phyloP scores from a whole-genome alignment of 2,797 vertebrate genomes.

The Dermochelys coriacea region DNA sequence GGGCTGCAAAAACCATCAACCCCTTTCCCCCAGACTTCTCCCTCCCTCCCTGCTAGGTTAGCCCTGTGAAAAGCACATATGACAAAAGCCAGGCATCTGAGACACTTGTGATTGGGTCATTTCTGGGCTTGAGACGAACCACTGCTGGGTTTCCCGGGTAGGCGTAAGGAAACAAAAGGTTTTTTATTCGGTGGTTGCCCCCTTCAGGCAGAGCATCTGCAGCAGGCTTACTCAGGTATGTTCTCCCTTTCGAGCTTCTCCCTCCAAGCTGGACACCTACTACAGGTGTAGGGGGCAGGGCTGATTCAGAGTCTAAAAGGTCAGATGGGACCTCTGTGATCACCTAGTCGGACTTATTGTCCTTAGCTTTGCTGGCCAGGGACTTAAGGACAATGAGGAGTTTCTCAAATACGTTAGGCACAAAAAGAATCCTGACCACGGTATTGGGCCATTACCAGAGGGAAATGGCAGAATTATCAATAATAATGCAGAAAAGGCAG shows the following conservation, averaged over 20 bases:
- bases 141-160: neutral
- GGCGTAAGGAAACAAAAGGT: neutral
- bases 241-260: neutral
- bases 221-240: neutral
- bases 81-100: neutral
- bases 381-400: neutral
- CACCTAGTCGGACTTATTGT: neutral
- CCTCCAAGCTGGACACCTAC: neutral
- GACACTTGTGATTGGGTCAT: neutral
- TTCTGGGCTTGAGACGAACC: neutral
- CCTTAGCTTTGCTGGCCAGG: no score
- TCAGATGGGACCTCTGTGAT: neutral
- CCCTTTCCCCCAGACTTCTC: no score
- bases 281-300: neutral
- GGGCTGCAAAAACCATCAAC: neutral
- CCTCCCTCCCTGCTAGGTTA: no score
- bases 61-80: neutral
- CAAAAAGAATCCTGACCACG: neutral
- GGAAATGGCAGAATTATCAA: neutral
- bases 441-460: neutral
- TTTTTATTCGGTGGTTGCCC: neutral
- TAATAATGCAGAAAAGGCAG: no score
- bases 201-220: neutral
- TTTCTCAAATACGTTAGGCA: neutral
- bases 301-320: neutral